Percentiles rank a stretch among this genome's conserved stretches.
Evolutionary conservation across 2,113 vertebrate species (phyloP).

Genomic region (Fulica atra): DNA sequence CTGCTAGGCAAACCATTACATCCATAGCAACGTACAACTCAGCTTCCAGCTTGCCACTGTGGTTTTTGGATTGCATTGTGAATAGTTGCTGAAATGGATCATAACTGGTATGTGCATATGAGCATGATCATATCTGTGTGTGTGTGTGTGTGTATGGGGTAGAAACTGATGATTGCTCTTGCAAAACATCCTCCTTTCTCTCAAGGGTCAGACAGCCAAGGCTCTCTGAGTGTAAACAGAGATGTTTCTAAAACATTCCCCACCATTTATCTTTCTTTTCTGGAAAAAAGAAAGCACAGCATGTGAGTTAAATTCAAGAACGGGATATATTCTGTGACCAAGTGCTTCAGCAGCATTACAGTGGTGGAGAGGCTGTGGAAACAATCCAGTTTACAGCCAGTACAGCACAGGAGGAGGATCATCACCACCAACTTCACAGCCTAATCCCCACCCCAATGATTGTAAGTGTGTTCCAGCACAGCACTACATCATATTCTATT

Average conservation of each 20-base stretch:
- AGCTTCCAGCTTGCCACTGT: neutral
- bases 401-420: accelerated
- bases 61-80: neutral
- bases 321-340: neutral
- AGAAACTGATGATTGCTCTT: accelerated
- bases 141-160: neutral
- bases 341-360: neutral
- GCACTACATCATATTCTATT: accelerated
- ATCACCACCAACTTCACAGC: accelerated
- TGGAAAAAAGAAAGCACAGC: neutral
- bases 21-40: neutral
- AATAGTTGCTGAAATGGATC: neutral
- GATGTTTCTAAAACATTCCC: neutral
- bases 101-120: neutral
- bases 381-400: neutral
- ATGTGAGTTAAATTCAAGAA: neutral
- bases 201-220: neutral
- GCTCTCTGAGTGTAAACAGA: neutral
- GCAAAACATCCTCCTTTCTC: neutral
- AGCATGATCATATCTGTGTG: accelerated
- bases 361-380: neutral
- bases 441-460: neutral
- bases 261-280: neutral
- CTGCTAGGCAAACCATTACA: neutral
- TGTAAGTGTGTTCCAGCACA: neutral